Percentiles rank a stretch among this genome's conserved stretches.
phyloP scores from a whole-genome alignment of 2,797 vertebrate species.

The Nannoperca australis region DNA sequence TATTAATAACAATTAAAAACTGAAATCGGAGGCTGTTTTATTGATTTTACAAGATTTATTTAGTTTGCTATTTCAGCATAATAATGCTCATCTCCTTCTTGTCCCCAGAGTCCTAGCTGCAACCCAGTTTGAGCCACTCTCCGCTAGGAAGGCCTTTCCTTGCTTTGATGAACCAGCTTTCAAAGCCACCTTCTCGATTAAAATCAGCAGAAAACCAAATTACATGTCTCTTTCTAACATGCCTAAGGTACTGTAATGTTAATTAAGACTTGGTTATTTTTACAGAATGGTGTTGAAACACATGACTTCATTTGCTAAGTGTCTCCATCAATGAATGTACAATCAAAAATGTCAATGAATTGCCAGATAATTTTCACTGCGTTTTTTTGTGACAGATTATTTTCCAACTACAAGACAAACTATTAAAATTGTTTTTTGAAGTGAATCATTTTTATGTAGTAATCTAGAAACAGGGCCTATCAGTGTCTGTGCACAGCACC shows the following conservation, averaged over 20 bases:
- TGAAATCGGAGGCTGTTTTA: neutral
- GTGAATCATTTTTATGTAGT: neutral
- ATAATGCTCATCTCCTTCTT: conserved; percentile 3
- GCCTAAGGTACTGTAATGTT: conserved; percentile 88
- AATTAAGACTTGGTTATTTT: neutral
- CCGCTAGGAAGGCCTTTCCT: conserved; percentile 94
- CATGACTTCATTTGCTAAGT: neutral
- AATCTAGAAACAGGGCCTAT: neutral
- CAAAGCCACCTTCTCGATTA: conserved; percentile 93
- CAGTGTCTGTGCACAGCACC: neutral
- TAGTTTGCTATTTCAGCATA: conserved; percentile 2
- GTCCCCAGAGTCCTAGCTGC: conserved; percentile 91
- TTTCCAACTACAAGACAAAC: neutral
- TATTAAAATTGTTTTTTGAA: too few relatives aligned
- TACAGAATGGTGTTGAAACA: conserved; percentile 1
- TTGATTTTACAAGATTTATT: conserved; percentile 13
- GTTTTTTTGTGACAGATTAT: too few relatives aligned
- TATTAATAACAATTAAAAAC: neutral
- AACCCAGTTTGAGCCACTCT: conserved; percentile 96
- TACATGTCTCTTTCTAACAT: conserved; percentile 94
- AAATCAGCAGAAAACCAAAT: conserved; percentile 87
- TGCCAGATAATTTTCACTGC: too few relatives aligned
- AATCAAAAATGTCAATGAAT: too few relatives aligned
- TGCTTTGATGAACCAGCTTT: conserved; percentile 97
- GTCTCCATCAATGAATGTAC: too few relatives aligned